Evolutionary conservation across 2,113 vertebrate genomes (phyloP).

Genomic region (Mobula hypostoma): DNA sequence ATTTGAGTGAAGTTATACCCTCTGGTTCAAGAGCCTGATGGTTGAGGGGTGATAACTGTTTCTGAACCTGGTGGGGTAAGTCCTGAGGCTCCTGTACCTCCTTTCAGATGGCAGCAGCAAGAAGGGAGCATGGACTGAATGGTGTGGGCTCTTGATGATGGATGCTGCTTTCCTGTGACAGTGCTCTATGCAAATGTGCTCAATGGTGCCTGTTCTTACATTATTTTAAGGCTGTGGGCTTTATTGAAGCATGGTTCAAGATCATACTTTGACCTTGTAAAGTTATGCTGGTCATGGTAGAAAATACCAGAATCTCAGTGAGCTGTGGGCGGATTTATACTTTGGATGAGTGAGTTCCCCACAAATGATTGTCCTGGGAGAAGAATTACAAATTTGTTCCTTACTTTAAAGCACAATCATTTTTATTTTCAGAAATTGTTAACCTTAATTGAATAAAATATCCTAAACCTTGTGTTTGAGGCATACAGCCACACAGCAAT

Average conservation of each 20-base stretch:
- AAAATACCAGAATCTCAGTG: neutral
- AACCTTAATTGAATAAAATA: neutral
- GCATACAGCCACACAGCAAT: neutral
- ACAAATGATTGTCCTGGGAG: neutral
- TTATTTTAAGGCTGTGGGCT: neutral
- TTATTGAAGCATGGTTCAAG: neutral
- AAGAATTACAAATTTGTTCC: neutral
- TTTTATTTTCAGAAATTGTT: neutral
- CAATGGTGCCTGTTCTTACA: neutral
- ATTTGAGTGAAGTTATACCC: too few species aligned
- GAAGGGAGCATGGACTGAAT: too few species aligned
- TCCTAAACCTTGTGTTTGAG: neutral
- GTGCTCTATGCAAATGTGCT: too few species aligned
- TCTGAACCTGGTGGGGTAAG: too few species aligned
- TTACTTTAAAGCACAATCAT: neutral
- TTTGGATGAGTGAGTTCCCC: neutral
- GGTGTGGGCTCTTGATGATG: too few species aligned
- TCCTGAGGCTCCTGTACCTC: too few species aligned
- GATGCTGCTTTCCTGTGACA: too few species aligned
- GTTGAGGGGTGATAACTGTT: too few species aligned
- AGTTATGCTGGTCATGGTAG: neutral
- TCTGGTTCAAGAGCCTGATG: too few species aligned
- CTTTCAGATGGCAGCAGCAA: too few species aligned
- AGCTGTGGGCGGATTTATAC: neutral
- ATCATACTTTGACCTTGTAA: neutral